Percentiles rank a stretch among this genome's conserved stretches.
Evolutionary conservation across 2,113 vertebrate species (phyloP).

Genomic region (Lagenorhynchus albirostris): DNA sequence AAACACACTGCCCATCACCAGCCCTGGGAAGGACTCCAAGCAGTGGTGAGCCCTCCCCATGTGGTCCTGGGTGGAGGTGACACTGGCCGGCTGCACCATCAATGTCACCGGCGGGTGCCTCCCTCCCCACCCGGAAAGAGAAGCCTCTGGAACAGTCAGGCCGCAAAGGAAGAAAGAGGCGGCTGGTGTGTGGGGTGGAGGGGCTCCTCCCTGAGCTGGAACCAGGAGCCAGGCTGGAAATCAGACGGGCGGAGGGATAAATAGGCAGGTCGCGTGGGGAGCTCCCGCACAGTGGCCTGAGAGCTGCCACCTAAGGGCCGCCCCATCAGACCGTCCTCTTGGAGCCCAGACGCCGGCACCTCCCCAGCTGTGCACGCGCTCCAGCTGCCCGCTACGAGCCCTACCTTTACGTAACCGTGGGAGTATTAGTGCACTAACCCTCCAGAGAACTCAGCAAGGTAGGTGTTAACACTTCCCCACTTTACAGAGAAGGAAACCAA

Average conservation of each 20-base stretch:
- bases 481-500: neutral
- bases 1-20: neutral
- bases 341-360: accelerated
- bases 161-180: neutral
- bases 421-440: accelerated
- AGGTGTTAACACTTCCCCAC: neutral
- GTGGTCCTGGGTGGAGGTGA: neutral
- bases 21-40: too few species aligned
- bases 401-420: accelerated
- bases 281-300: neutral
- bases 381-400: neutral
- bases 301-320: neutral
- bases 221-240: neutral
- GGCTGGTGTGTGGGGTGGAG: accelerated
- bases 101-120: neutral
- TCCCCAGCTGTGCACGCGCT: neutral
- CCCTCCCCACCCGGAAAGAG: neutral
- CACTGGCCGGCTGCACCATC: accelerated
- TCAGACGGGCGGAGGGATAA: accelerated
- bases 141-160: neutral
- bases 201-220: too few species aligned
- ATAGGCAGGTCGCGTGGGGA: accelerated
- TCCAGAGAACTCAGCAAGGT: accelerated
- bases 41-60: accelerated
- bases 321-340: neutral